Evolutionary conservation across 2,888 invertebrate genomes (phyloP).

Genomic region (Strigamia transsilvanica): DNA sequence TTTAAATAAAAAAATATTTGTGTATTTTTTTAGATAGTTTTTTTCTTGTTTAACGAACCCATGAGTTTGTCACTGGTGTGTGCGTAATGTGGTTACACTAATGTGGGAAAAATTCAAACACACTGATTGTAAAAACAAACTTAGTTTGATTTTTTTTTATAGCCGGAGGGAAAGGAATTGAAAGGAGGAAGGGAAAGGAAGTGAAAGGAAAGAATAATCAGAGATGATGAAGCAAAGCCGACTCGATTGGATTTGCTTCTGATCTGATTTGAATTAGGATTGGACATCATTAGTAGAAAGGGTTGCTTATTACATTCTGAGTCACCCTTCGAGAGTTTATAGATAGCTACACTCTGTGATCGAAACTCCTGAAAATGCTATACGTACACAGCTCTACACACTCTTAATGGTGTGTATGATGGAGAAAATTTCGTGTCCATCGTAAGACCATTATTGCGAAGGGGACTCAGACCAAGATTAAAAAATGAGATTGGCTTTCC

Average conservation of each 20-base stretch:
- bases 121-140: slow-evolving; percentile 46
- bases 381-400: neutral
- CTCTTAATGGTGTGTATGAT: slow-evolving; percentile 30
- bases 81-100: slow-evolving; percentile 35
- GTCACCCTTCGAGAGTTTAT: slow-evolving; percentile 23
- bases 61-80: slow-evolving; percentile 39
- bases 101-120: slow-evolving; percentile 26
- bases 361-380: slow-evolving; percentile 12
- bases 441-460: slow-evolving; percentile 9
- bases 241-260: slow-evolving; percentile 43
- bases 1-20: neutral
- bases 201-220: slow-evolving; percentile 29
- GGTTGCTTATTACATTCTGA: slow-evolving; percentile 37
- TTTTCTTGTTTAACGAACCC: slow-evolving; percentile 16
- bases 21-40: neutral
- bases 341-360: slow-evolving; percentile 12
- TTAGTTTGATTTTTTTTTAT: slow-evolving; percentile 29
- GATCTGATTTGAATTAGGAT: slow-evolving; percentile 48
- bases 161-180: neutral
- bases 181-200: neutral
- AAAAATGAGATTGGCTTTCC: slow-evolving; percentile 44
- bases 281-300: slow-evolving; percentile 42
- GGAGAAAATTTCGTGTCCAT: slow-evolving; percentile 41
- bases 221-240: slow-evolving; percentile 49
- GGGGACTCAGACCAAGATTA: slow-evolving; percentile 22